Evolutionary conservation across 2,113 vertebrate genomes (phyloP), one percentile per base, ranked within the genome.

Genomic region (Forbesichthys agassizii): DNA sequence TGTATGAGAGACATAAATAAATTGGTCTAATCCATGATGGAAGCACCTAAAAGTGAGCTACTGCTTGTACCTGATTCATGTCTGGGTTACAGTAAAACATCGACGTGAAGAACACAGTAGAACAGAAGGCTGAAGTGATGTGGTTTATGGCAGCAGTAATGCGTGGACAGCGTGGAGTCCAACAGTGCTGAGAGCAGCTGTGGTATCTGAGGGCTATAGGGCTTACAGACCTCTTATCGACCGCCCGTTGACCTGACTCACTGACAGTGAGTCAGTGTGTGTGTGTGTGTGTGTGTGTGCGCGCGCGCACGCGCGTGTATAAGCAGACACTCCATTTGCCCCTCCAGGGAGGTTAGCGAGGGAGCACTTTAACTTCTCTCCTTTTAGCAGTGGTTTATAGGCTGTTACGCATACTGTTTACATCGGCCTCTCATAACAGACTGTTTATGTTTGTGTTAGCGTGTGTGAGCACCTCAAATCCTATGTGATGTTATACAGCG

Each of bases 151-250:
- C 27, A 27, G 27, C 27, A 27, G 27, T 27, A 27, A 27, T 27
- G 27, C 27, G 27, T 27, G 27, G 27, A 27, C 27, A 27, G 27
- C 2, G 27, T 27, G 27, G 27, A 27, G 27, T 27, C 27, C 27
- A 27, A 27, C 27, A 27, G 27, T 27, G 52, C 52, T 53, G 52
- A n/a, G 13, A 67, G 54, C 62, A 56, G 48, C 62, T 71, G 69
- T 33, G 16, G 9, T n/a, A 18, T 75, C 68, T 70, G 46, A 69
- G 51, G 48, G 61, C 62, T 68, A 27, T 27, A 36, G 63, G 1
- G 9, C 73, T 59, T 66, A 61, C 79, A 72, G 61, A 0, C 49
- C 57, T 71, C 69, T 76, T 74, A 76, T 72, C 8, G 6, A 68
- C 70, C 58, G 71, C n/a, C 48, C 55, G 61, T 9, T 42, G 36